Conservation (phyloP, 2,113 vertebrate species). For the Oncorhynchus nerka region DNA sequence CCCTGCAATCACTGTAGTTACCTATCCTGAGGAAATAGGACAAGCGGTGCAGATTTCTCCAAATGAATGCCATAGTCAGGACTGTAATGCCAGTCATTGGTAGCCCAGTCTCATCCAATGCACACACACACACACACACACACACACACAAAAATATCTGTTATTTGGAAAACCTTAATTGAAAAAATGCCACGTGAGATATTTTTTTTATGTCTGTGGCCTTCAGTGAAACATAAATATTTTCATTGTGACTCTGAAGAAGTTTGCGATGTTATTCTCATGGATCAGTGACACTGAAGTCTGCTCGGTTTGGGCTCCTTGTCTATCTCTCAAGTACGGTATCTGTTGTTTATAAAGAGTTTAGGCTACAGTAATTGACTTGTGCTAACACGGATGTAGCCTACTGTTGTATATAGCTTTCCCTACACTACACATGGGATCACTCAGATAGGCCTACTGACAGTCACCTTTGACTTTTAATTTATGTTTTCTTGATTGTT, state of each 20-base stretch:
- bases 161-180: constrained; percentile 2
- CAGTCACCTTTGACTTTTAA: too few species aligned
- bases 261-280: neutral
- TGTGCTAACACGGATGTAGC: too few species aligned
- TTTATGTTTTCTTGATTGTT: too few species aligned
- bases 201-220: neutral
- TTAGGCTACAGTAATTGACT: too few species aligned
- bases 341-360: neutral
- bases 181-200: neutral
- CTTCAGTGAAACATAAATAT: constrained; percentile 2
- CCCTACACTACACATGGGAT: too few species aligned
- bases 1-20: too few species aligned
- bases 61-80: too few species aligned
- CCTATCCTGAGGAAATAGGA: too few species aligned
- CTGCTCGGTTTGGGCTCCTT: neutral
- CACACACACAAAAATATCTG: neutral
- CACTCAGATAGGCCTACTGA: too few species aligned
- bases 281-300: neutral
- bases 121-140: neutral
- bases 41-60: too few species aligned
- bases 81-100: too few species aligned
- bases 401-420: too few species aligned
- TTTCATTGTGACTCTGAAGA: neutral
- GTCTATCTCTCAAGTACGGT: neutral
- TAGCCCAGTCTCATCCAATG: neutral